Evolutionary conservation across 30 jellyfish, hydroid and myxozoan genomes (phyloP), one percentile per base, ranked within the genome.

Genomic region (Cassiopea xamachana): DNA sequence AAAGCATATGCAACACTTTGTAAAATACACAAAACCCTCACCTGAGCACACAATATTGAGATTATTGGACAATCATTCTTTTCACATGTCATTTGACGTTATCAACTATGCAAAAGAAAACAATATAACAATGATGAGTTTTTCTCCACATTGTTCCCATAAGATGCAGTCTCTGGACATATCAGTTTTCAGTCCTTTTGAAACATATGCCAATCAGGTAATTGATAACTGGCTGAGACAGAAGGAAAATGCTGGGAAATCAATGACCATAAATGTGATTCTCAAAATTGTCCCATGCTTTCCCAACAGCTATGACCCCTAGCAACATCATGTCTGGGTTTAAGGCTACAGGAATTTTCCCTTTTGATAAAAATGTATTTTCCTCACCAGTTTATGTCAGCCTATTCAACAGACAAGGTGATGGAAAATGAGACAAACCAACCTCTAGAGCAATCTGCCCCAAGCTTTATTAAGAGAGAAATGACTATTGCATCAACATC

Each of bases 131-230:
- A 27, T 27, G 39, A 27, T 27, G 39, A 27, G 39, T 27, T 27
- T 27, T 27, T 0, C 39, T 27, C 39, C 39, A 27, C 39, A 90
- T 76, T 49, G 77, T 55, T 60, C 86, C 18, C 94, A 90, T 78
- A 51, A 90, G 85, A 60, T 90, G 84, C 97, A 90, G 86, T 94
- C 39, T 27, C 39, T 27, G 39, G 39, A 27, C 60, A 45, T 16
- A 67, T 49, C 86, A 39, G 97, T 90, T 15, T 83, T n/a, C 83
- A 91, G 95, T 50, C 97, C 95, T 58, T 69, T 90, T 73, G 83
- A 90, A 79, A 83, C 77, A 67, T 27, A 18, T 83, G 15, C 44
- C 75, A 90, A 90, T 64, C 58, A 74, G 14, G 95, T 85, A 46
- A 69, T 60, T 59, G 90, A 84, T 58, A 45, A 18, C 39, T 90